A percentile compares a stretch with the other conserved stretches of the same genome.
These are phyloP conservation scores for Polydrusus cervinus DNA, from an alignment of 2,888 invertebrate genomes.

Conservation along the genomic window DNA sequence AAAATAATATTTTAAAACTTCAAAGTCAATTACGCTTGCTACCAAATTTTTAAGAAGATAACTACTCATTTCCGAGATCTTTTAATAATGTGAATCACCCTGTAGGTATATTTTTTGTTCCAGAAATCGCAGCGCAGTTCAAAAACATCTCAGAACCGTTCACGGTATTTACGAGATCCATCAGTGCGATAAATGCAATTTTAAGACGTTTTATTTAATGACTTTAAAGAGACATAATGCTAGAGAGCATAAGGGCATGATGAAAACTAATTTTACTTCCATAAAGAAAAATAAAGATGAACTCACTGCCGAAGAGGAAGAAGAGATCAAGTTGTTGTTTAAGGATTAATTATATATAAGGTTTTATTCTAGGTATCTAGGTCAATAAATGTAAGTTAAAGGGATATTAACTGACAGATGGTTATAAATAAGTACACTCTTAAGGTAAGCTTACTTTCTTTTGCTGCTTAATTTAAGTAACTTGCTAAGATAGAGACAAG, in stretches of 20 bases:
- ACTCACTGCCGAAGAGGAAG: conserved; percentile 24
- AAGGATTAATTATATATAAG: conserved; percentile 20
- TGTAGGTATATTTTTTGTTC: not conserved
- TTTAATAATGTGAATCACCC: too few relatives aligned
- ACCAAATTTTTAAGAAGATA: too few relatives aligned
- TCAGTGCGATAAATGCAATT: conserved; percentile 36
- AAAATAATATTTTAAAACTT: too few relatives aligned
- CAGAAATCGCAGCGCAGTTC: conserved; percentile 28
- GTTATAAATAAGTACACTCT: not conserved
- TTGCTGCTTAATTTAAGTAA: too few relatives aligned
- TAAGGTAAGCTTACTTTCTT: not conserved
- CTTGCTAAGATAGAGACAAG: too few relatives aligned
- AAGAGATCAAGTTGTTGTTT: conserved; percentile 33
- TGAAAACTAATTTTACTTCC: conserved; percentile 29
- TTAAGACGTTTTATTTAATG: conserved; percentile 35
- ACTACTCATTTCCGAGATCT: too few relatives aligned
- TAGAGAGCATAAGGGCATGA: conserved; percentile 30
- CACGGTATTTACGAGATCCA: conserved; percentile 30
- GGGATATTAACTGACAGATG: conserved; percentile 12
- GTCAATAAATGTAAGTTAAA: conserved; percentile 11
- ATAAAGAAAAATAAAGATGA: conserved; percentile 34
- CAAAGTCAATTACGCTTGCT: too few relatives aligned
- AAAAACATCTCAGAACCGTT: conserved; percentile 33
- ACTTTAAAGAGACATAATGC: conserved; percentile 26
- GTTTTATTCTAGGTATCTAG: not conserved